Evolutionary conservation across 2,888 invertebrate species (phyloP).

Genomic region (Megalurothrips usitatus): DNA sequence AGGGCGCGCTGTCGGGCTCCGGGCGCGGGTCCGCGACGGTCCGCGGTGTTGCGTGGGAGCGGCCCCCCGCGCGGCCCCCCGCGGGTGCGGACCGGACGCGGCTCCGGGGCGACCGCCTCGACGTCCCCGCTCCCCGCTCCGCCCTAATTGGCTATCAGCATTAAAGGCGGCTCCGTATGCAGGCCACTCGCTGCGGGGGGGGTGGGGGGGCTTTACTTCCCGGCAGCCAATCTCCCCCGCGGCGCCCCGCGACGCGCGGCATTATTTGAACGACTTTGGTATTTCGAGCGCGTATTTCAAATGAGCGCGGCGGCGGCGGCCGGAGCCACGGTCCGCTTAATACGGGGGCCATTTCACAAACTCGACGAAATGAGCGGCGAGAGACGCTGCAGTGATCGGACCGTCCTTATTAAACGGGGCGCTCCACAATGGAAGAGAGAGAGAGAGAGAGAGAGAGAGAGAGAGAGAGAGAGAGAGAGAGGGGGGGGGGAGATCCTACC

Average conservation of each 20-base stretch:
- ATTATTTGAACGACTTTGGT: background rate
- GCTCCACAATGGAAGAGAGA: background rate
- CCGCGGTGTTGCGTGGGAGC: too few relatives aligned
- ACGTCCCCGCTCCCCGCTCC: slow-evolving; percentile 2
- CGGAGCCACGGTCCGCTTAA: background rate
- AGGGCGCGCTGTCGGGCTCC: too few relatives aligned
- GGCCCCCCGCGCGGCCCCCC: too few relatives aligned
- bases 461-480: background rate
- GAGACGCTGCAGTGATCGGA: background rate
- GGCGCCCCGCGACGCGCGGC: background rate
- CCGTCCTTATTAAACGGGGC: background rate
- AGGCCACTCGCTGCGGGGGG: slow-evolving; percentile 17
- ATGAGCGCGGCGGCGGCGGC: background rate
- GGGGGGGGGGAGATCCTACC: too few relatives aligned
- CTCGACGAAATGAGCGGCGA: background rate
- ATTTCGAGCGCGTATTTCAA: background rate
- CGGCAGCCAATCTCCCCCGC: background rate
- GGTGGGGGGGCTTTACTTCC: background rate
- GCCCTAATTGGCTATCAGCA: slow-evolving; percentile 26
- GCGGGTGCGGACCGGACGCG: too few relatives aligned
- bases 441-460: background rate
- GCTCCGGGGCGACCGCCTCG: background rate
- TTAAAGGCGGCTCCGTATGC: slow-evolving; percentile 8
- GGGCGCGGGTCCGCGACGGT: too few relatives aligned
- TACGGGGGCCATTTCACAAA: background rate